Evolutionary conservation across 64 coral and sea anemone species (phyloP).

Genomic region (Montipora capricornis): DNA sequence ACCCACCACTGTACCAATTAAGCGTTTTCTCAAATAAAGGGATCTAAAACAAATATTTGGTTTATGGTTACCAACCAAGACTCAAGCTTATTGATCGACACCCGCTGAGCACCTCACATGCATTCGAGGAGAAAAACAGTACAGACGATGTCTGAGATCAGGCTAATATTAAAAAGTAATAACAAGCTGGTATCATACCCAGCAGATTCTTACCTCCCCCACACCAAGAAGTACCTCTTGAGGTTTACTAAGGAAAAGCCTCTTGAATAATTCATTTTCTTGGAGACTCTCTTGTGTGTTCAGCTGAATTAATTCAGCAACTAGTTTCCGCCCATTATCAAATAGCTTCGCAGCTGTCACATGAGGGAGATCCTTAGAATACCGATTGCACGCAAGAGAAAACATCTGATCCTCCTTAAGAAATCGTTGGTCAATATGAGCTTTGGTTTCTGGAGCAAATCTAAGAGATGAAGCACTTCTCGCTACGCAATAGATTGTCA

Average conservation of each 20-base stretch:
- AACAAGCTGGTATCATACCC: no score
- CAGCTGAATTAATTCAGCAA: slow-evolving; percentile 5
- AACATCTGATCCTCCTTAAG: neutral
- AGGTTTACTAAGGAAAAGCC: neutral
- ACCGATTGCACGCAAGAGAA: no score
- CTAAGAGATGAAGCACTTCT: neutral
- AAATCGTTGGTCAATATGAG: neutral
- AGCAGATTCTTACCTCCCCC: neutral
- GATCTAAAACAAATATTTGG: no score
- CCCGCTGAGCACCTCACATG: no score
- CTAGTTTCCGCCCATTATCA: neutral
- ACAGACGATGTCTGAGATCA: no score
- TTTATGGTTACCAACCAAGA: no score
- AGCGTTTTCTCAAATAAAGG: no score
- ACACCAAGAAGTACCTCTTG: slow-evolving; percentile 1
- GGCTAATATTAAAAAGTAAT: no score
- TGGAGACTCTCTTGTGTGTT: neutral
- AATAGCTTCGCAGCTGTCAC: neutral
- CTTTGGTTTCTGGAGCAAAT: neutral
- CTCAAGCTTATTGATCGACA: no score
- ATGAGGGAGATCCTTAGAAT: neutral
- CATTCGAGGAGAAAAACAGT: no score
- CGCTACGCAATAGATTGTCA: slow-evolving; percentile 7
- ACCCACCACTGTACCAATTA: no score
- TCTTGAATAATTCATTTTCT: slow-evolving; percentile 14